phyloP scores from a whole-genome alignment of 2,888 invertebrate genomes.

The Thymelicus lineola region DNA sequence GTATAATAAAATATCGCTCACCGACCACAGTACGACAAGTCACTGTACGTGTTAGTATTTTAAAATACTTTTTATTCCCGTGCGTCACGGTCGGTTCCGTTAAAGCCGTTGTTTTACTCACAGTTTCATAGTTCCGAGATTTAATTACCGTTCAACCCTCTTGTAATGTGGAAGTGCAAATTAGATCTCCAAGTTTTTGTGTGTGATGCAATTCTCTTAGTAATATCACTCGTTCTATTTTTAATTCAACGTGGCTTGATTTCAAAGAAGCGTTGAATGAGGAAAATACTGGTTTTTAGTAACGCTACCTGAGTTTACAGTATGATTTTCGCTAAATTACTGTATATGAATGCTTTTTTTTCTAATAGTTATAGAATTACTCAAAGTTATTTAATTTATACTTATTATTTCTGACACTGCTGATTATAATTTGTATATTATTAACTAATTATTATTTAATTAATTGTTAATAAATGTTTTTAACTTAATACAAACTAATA shows the following conservation, averaged over 20 bases:
- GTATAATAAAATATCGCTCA: neutral
- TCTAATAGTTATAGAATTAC: too few species aligned
- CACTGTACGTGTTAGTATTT: neutral
- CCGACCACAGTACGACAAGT: neutral
- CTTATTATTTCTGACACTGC: too few species aligned
- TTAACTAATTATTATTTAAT: too few species aligned
- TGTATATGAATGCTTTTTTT: too few species aligned
- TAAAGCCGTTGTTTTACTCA: slow-evolving; percentile 14
- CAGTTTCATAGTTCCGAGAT: slow-evolving; percentile 20
- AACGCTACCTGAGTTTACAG: too few species aligned
- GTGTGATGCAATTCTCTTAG: neutral
- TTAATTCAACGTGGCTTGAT: neutral
- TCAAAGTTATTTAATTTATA: too few species aligned
- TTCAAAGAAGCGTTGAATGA: neutral
- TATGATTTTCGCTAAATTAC: too few species aligned
- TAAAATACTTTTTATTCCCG: slow-evolving; percentile 18
- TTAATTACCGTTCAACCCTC: slow-evolving; percentile 21
- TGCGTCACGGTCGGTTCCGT: slow-evolving; percentile 8
- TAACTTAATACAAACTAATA: too few species aligned
- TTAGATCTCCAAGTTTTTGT: slow-evolving; percentile 7
- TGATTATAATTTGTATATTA: too few species aligned
- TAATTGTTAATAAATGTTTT: too few species aligned
- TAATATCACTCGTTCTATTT: neutral
- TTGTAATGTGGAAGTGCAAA: slow-evolving; percentile 9
- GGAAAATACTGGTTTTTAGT: too few species aligned